A percentile compares a stretch with the other conserved stretches of the same genome.
Evolutionary conservation across 2,888 invertebrate species (phyloP).

Genomic region (Lasius platythorax): DNA sequence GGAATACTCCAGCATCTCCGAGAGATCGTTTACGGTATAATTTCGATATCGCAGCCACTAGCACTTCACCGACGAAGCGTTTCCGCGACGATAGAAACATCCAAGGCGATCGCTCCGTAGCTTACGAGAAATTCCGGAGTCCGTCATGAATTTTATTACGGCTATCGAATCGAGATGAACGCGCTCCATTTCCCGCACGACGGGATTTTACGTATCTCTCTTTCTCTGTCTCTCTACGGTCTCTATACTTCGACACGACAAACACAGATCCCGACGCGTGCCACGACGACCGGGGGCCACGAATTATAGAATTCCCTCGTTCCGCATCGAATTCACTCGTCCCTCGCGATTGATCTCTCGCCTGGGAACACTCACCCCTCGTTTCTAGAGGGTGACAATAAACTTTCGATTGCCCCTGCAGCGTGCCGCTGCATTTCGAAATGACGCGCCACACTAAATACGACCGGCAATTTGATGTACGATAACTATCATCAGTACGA

Average conservation of each 20-base stretch:
- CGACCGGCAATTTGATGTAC: not conserved
- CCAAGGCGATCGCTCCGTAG: not conserved
- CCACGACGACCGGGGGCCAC: slow-evolving; percentile 33
- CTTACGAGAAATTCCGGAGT: slow-evolving; percentile 42
- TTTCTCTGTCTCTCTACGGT: not conserved
- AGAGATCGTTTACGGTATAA: slow-evolving; percentile 28
- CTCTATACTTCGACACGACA: not conserved
- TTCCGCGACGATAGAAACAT: slow-evolving; percentile 39
- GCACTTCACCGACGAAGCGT: slow-evolving; percentile 22
- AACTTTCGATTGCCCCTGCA: slow-evolving; percentile 38
- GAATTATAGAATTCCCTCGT: slow-evolving; percentile 68
- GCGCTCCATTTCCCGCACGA: slow-evolving; percentile 67
- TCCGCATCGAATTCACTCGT: slow-evolving; percentile 65
- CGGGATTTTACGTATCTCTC: slow-evolving; percentile 58
- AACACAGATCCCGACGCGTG: slow-evolving; percentile 61
- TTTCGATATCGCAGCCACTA: slow-evolving; percentile 10
- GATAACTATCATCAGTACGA: not conserved
- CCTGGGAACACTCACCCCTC: slow-evolving; percentile 31
- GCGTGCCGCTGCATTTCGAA: slow-evolving; percentile 36
- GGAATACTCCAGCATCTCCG: slow-evolving; percentile 8
- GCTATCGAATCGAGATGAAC: slow-evolving; percentile 57
- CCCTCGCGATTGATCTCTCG: slow-evolving; percentile 49
- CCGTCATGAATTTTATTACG: slow-evolving; percentile 71
- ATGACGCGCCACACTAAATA: not conserved
- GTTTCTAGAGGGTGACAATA: slow-evolving; percentile 43